These are phyloP conservation scores for Zoanthus solanderi DNA, from an alignment of 92 coral and sea anemone genomes.

Conservation along the genomic window DNA sequence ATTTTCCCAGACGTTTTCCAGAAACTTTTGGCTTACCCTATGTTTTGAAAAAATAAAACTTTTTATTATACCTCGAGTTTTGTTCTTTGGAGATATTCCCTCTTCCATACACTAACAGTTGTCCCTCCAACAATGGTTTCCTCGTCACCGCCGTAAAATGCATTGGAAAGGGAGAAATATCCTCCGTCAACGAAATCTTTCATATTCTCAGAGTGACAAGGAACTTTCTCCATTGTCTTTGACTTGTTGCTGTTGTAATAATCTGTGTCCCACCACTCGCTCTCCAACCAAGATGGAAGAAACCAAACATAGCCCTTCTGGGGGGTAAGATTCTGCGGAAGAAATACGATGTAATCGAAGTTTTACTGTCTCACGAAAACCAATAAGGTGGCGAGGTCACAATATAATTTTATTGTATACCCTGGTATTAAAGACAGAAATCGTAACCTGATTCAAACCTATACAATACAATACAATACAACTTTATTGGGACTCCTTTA, in stretches of 20 bases:
- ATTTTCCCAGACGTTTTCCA: no score
- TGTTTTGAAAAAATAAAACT: not conserved
- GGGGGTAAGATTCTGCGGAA: constrained; percentile 72
- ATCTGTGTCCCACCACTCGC: constrained; percentile 71
- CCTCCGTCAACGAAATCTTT: constrained; percentile 73
- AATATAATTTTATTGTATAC: no score
- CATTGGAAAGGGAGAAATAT: constrained; percentile 81
- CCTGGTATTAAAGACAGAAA: no score
- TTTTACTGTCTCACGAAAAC: not conserved
- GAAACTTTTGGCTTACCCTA: no score
- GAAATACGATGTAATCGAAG: not conserved
- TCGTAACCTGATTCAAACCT: no score
- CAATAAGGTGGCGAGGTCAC: not conserved
- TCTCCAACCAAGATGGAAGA: constrained; percentile 81
- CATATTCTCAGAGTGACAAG: constrained; percentile 72
- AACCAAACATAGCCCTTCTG: constrained; percentile 89
- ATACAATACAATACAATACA: no score
- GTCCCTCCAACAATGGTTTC: constrained; percentile 60
- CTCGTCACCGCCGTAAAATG: constrained; percentile 67
- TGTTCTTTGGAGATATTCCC: constrained; percentile 70
- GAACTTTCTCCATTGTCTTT: constrained; percentile 35
- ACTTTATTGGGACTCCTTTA: no score
- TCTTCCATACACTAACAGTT: constrained; percentile 76
- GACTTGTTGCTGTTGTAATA: constrained; percentile 25
- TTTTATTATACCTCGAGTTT: constrained; percentile 52